These are phyloP conservation scores for Rhinatrema bivittatum DNA, from an alignment of 2,797 vertebrate genomes.

Conservation along the genomic window DNA sequence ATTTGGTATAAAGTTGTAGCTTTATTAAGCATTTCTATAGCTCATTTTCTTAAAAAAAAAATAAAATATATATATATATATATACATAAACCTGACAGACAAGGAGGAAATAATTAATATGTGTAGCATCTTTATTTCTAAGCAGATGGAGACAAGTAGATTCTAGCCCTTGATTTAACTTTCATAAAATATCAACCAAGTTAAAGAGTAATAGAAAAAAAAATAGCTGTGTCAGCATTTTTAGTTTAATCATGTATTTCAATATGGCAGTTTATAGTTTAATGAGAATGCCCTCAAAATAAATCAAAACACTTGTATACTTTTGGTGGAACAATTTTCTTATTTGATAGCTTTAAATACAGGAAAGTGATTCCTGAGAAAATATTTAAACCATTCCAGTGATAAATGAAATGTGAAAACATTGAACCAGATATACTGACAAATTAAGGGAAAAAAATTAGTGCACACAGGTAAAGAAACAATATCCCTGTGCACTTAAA, in stretches of 20 bases:
- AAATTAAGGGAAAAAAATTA: too few species aligned
- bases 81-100: conserved; percentile 8
- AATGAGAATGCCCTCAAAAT: conserved; percentile 45
- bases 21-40: conserved; percentile 22
- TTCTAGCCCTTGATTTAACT: conserved; percentile 45
- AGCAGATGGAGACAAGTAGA: conserved; percentile 28
- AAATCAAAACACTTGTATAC: conserved; percentile 27
- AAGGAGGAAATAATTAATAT: conserved; percentile 22
- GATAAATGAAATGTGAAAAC: conserved; percentile 11
- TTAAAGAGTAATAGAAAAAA: conserved; percentile 36
- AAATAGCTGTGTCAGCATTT: conserved; percentile 48
- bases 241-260: conserved; percentile 37
- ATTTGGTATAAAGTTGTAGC: conserved; percentile 4
- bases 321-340: conserved; percentile 13
- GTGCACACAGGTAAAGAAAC: too few species aligned
- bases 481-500: too few species aligned
- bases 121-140: conserved; percentile 28
- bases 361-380: conserved; percentile 27
- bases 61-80: background rate
- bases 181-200: conserved; percentile 43
- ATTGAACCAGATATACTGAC: too few species aligned
- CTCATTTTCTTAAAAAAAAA: conserved; percentile 13
- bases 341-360: conserved; percentile 21
- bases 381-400: conserved; percentile 8
- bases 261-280: conserved; percentile 26